Evolutionary conservation across 53 echinoderm and acorn worm species (phyloP), one percentile per base, ranked within the genome.

Genomic region (Temnopleurus reevesii): DNA sequence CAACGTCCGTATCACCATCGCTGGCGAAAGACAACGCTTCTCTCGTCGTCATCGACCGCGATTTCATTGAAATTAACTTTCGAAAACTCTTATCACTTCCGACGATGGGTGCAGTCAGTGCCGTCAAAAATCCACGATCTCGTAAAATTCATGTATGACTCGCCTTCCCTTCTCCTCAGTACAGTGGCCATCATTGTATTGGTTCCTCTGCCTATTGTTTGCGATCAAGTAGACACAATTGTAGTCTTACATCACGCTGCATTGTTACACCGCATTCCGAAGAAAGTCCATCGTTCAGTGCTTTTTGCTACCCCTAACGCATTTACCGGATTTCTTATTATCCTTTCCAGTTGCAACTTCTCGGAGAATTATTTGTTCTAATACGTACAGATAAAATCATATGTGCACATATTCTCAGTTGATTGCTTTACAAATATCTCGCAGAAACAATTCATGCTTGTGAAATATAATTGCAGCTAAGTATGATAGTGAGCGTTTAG

Each of bases 1-100:
- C n/a, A 83, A 56, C 56, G 83, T 83, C 57, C 83, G 57, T 51
- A 55, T 83, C 83, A 83, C 83, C 83, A 83, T 83, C 83, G 34
- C 83, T 33, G 81, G 83, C 83, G 83, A 83, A 83, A 83, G 34
- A 33, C 13, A 55, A 55, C 1, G 6, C 55, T 33, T 83, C 83
- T 55, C 36, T 36, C 83, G 19, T 55, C 83, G 30, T 83, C 83
- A 83, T 83, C 83, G 33, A 83, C 55, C 36, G 34, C 57, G 83
- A 55, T 83, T 83, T 55, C 83, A 30, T 80, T 21, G 6, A 49
- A 12, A 23, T 23, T 38, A 43, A 71, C 21, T 23, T 71, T 41
- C 71, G 1, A 41, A 21, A 21, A 71, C n/a, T n/a, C n/a, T n/a
- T n/a, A n/a, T 41, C 13, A 21, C 19, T 38, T 41, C n/a, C 23